Percentiles rank a stretch among this genome's conserved stretches.
Evolutionary conservation across 2,888 invertebrate species (phyloP).

Genomic region (Melanargia galathea): DNA sequence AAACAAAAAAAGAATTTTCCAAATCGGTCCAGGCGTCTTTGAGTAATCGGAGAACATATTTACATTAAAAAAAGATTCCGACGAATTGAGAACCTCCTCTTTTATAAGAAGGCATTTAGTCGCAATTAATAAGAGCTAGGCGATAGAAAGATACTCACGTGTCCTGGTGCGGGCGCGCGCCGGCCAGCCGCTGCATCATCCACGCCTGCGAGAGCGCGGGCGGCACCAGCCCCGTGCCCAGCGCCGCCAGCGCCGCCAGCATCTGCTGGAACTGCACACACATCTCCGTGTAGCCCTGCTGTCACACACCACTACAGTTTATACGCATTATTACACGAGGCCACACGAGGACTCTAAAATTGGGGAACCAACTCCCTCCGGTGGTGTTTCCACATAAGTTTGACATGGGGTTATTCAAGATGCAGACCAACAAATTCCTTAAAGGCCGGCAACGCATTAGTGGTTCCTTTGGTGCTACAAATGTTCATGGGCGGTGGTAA

Average conservation of each 20-base stretch:
- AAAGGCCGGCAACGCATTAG: neutral
- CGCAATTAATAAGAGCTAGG: neutral
- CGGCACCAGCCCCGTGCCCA: slow-evolving; percentile 81
- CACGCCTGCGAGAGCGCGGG: slow-evolving; percentile 78
- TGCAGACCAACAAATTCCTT: neutral
- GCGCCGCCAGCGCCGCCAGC: slow-evolving; percentile 87
- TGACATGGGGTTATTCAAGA: neutral
- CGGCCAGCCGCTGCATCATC: slow-evolving; percentile 78
- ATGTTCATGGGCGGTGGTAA: neutral
- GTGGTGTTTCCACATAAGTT: neutral
- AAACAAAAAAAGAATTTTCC: too few relatives aligned
- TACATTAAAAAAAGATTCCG: too few relatives aligned
- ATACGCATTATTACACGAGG: too few relatives aligned
- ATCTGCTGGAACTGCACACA: slow-evolving; percentile 80
- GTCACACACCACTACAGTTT: slow-evolving; percentile 28
- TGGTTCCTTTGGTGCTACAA: neutral
- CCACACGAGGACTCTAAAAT: too few relatives aligned
- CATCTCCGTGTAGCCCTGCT: slow-evolving; percentile 48
- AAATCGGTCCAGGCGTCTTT: too few relatives aligned
- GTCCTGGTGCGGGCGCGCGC: slow-evolving; percentile 59
- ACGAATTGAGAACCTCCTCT: too few relatives aligned
- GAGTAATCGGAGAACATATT: too few relatives aligned
- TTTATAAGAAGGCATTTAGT: too few relatives aligned
- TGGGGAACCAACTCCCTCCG: neutral
- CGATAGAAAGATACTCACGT: slow-evolving; percentile 50